Base-by-base conservation (phyloP, 1,140 invertebrate species). In the Brachionus rotundiformis region DNA sequence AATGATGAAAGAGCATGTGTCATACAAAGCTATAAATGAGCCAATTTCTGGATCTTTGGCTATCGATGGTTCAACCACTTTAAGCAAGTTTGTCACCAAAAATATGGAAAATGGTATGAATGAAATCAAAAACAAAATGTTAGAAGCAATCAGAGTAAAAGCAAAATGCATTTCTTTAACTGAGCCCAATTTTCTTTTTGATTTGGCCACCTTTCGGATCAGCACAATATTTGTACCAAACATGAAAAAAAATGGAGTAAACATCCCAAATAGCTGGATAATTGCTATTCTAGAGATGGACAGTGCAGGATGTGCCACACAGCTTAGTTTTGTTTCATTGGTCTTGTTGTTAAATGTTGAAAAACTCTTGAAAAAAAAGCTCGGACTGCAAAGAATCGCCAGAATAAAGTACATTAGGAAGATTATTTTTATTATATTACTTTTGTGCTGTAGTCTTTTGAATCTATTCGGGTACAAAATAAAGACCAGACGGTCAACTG, bases 51-150 rank as follows among this genome's bases (percentile, higher is more conserved):
- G 61, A 29, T 63, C 25, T 4, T 16, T 63, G 10, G 29, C 25
- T 63, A 63, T 27, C 11, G 1, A 13, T 23, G 25, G 61, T 7
- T 63, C n/a, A 13, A 63, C 29, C 5, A 29, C 29, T 29, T 29
- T 63, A 11, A 63, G 29, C 25, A 63, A 4, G 4, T 29, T 33
- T 29, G 29, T 13, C n/a, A 63, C 11, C 25, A 63, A 29, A 63
- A 63, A 63, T 29, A 63, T 63, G 11, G 61, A 63, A 63, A 63
- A 63, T 6, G 61, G 61, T 29, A 63, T 63, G n/a, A 63, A 63
- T 10, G 29, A 63, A 63, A 63, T 29, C 8, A 63, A 29, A 63
- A 63, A 63, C 6, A 63, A 19, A 63, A 63, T n/a, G 11, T 63
- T 63, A 1, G 61, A 63, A 63, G 29, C 16, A 29, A 63, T 63